A percentile compares a stretch with the other conserved stretches of the same genome.
Conservation (phyloP, 1,140 invertebrate genomes). For the Caenorhabditis briggsae region DNA sequence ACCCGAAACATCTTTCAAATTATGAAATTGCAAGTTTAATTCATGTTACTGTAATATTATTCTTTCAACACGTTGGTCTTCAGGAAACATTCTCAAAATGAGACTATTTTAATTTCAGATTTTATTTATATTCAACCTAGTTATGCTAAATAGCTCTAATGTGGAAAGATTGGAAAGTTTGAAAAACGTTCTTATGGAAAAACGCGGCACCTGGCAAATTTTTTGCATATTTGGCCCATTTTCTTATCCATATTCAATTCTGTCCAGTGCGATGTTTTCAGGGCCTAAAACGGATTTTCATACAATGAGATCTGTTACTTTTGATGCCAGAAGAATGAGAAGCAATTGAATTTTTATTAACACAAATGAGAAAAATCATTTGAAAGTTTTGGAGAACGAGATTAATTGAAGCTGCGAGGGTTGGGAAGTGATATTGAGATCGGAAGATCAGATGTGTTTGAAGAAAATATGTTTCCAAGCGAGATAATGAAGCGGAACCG, state of each 20-base stretch:
- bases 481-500: constrained; percentile 16
- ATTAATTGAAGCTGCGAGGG: background rate
- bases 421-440: background rate
- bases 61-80: background rate
- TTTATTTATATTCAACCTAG: background rate
- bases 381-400: too few relatives aligned
- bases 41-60: background rate
- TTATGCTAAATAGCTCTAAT: background rate
- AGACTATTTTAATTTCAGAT: background rate
- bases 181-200: background rate
- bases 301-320: background rate
- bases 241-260: constrained; percentile 40
- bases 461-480: constrained; percentile 12
- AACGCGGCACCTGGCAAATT: background rate
- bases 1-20: constrained; percentile 8
- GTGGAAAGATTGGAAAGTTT: background rate
- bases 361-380: background rate
- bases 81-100: background rate
- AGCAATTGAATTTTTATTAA: background rate
- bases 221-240: constrained; percentile 18
- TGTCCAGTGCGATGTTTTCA: background rate
- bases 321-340: constrained; percentile 27
- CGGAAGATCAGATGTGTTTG: background rate
- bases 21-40: background rate
- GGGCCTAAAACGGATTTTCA: background rate